Evolutionary conservation across 2,797 vertebrate genomes (phyloP).

Genomic region (Orestias chungarensis): DNA sequence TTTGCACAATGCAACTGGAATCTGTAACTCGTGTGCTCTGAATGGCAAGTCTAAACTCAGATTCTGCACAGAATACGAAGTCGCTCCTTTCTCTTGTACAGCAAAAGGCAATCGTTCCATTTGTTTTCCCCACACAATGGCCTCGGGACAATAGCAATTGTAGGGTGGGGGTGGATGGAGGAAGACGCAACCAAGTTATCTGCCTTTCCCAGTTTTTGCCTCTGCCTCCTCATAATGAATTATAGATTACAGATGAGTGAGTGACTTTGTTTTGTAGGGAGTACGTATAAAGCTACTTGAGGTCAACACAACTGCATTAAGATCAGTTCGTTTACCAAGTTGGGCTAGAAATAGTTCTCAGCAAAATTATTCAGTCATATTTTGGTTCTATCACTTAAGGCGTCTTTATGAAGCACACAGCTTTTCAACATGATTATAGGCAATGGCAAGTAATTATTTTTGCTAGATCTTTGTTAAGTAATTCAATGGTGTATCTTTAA

Average conservation of each 20-base stretch:
- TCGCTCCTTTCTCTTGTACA: constrained; percentile 34
- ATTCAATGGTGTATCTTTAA: constrained; percentile 14
- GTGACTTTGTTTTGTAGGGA: constrained; percentile 63
- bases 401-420: constrained; percentile 42
- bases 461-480: constrained; percentile 28
- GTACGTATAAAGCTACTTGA: constrained; percentile 54
- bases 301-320: constrained; percentile 56
- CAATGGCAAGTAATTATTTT: constrained; percentile 5
- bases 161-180: constrained; percentile 30
- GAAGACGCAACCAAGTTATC: constrained; percentile 62
- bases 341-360: constrained; percentile 44
- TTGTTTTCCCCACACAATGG: constrained; percentile 75
- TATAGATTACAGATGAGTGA: constrained; percentile 80
- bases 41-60: constrained; percentile 67
- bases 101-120: constrained; percentile 76
- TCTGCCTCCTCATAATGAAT: constrained; percentile 74
- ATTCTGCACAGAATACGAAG: constrained; percentile 67
- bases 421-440: constrained; percentile 34
- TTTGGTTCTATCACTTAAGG: constrained; percentile 35
- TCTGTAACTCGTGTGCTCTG: constrained; percentile 52
- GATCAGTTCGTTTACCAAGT: constrained; percentile 42
- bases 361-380: background rate
- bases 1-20: constrained; percentile 67
- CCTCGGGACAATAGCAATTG: constrained; percentile 61
- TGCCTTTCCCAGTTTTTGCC: constrained; percentile 67